Percentiles rank a stretch among this genome's conserved stretches.
Evolutionary conservation across 2,797 vertebrate genomes (phyloP).

Genomic region (Alexandromys oeconomus): DNA sequence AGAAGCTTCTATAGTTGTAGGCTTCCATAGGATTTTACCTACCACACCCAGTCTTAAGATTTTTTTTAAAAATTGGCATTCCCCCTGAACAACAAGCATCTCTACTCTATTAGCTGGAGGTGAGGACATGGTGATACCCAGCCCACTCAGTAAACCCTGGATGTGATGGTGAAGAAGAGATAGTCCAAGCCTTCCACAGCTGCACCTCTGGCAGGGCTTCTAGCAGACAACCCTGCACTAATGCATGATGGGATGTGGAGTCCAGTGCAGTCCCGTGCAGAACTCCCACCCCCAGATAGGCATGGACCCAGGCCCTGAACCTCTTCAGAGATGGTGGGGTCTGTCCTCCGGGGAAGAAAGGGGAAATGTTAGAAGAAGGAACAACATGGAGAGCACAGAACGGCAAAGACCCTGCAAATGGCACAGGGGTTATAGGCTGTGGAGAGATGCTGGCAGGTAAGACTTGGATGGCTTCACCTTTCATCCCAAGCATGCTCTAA

Average conservation of each 20-base stretch:
- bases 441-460: background rate
- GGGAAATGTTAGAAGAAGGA: background rate
- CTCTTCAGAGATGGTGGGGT: background rate
- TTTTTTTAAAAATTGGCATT: background rate
- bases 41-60: background rate
- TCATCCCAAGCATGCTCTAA: background rate
- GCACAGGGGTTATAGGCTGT: too few species aligned
- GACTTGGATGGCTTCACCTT: background rate
- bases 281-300: background rate
- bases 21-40: background rate
- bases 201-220: too few species aligned
- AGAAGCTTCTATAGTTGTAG: background rate
- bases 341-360: background rate
- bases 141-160: background rate
- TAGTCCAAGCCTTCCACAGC: background rate
- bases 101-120: background rate
- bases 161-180: background rate
- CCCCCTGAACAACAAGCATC: background rate
- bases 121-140: rapidly evolving
- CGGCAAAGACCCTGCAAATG: background rate
- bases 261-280: background rate
- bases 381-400: too few species aligned
- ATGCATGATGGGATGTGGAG: background rate
- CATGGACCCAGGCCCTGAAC: background rate
- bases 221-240: rapidly evolving